Evolutionary conservation across 1,140 invertebrate species (phyloP).

Genomic region (Meloidogyne chitwoodi): DNA sequence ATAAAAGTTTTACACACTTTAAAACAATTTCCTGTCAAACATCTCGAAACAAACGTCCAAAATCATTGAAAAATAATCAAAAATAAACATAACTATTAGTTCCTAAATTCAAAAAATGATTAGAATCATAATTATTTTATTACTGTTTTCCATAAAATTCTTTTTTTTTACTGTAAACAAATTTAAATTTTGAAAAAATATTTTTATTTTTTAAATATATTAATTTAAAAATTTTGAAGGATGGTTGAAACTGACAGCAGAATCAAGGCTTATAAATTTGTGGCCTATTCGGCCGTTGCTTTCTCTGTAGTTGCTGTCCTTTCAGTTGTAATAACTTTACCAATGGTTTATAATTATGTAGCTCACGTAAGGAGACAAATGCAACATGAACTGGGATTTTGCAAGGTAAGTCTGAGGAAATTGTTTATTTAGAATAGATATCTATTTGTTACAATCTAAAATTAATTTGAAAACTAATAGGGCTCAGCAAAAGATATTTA

Average conservation of each 20-base stretch:
- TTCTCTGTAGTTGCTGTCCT: slow-evolving; percentile 47
- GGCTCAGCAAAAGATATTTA: slow-evolving; percentile 50
- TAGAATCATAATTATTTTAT: too few species aligned
- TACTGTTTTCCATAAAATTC: too few species aligned
- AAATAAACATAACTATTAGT: too few species aligned
- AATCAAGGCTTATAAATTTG: slow-evolving; percentile 49
- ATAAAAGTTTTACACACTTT: background rate
- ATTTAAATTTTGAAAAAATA: too few species aligned
- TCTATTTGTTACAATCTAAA: background rate
- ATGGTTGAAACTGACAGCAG: slow-evolving; percentile 48
- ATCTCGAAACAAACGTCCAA: too few species aligned
- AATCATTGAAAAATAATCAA: too few species aligned
- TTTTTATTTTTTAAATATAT: slow-evolving; percentile 1
- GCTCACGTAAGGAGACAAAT: slow-evolving; percentile 47
- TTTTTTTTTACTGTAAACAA: too few species aligned
- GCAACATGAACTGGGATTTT: slow-evolving; percentile 50
- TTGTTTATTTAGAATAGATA: background rate
- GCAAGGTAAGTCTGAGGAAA: slow-evolving; percentile 27
- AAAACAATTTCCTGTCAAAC: background rate
- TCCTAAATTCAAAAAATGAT: too few species aligned
- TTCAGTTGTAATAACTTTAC: slow-evolving; percentile 44
- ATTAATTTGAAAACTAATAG: slow-evolving; percentile 15
- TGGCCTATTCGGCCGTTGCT: slow-evolving; percentile 51
- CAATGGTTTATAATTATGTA: slow-evolving; percentile 53
- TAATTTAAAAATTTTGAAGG: slow-evolving; percentile 9